Conservation (phyloP, 92 coral and sea anemone species). For the Plumapathes pennacea region DNA sequence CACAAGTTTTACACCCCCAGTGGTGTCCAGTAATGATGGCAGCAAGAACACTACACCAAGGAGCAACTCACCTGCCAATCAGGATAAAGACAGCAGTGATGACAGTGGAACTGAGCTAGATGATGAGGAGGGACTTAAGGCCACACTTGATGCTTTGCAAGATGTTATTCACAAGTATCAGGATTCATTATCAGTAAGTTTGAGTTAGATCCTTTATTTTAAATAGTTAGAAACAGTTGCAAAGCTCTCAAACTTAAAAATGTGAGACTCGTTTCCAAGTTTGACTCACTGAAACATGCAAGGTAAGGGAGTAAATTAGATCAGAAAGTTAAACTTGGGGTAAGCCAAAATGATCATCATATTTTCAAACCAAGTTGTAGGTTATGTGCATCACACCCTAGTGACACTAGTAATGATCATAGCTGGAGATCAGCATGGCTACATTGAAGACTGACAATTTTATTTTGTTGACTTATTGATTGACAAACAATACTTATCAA, state of each 20-base stretch:
- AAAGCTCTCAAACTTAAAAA: neutral
- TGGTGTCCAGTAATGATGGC: constrained; percentile 67
- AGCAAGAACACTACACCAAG: constrained; percentile 96
- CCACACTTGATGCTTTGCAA: constrained; percentile 93
- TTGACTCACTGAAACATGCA: no score
- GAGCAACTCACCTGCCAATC: constrained; percentile 69
- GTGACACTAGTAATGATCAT: no score
- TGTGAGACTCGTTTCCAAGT: neutral
- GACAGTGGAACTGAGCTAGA: constrained; percentile 49
- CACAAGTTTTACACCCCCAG: constrained; percentile 25
- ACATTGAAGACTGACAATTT: no score
- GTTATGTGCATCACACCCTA: no score
- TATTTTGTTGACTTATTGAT: no score
- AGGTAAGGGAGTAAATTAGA: no score
- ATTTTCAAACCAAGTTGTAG: no score
- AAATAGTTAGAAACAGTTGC: neutral
- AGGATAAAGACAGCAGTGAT: constrained; percentile 32
- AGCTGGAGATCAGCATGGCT: no score
- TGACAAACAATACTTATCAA: no score
- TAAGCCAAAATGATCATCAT: no score
- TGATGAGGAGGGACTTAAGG: constrained; percentile 81
- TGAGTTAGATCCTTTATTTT: no score
- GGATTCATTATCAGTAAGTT: constrained; percentile 49
- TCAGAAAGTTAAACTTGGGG: no score
- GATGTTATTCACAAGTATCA: constrained; percentile 81